Conservation (phyloP, 2,888 invertebrate species). For the Bugula neritina region DNA sequence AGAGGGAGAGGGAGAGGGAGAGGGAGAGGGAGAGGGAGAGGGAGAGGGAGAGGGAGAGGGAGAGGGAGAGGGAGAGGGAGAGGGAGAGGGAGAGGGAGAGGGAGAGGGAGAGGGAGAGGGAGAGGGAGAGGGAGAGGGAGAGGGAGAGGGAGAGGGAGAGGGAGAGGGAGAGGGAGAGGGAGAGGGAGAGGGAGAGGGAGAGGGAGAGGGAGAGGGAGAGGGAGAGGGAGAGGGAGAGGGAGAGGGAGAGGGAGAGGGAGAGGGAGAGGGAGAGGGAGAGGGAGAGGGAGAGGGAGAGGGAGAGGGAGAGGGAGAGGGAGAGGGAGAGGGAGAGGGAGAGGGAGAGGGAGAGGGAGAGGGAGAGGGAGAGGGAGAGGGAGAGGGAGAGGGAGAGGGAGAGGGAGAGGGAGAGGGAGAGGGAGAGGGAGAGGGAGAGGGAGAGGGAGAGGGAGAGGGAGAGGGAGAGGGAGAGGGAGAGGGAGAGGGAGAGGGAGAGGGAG, state of each 20-base stretch:
- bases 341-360: not conserved
- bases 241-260: not conserved
- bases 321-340: not conserved
- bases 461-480: slow-evolving; percentile 6
- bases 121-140: not conserved
- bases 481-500: slow-evolving; percentile 6
- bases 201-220: not conserved
- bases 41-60: not conserved
- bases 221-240: not conserved
- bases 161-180: not conserved
- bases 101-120: slow-evolving; percentile 6
- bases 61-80: not conserved
- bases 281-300: not conserved
- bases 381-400: slow-evolving; percentile 6
- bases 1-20: slow-evolving; percentile 6
- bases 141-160: not conserved
- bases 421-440: slow-evolving; percentile 6
- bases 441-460: slow-evolving; percentile 6
- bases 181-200: not conserved
- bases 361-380: slow-evolving; percentile 6
- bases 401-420: slow-evolving; percentile 6
- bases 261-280: not conserved
- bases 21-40: slow-evolving; percentile 6
- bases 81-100: not conserved
- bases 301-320: not conserved